These are phyloP conservation scores for Xyliphius kryptos DNA, from an alignment of 2,113 vertebrate genomes.

Conservation along the genomic window DNA sequence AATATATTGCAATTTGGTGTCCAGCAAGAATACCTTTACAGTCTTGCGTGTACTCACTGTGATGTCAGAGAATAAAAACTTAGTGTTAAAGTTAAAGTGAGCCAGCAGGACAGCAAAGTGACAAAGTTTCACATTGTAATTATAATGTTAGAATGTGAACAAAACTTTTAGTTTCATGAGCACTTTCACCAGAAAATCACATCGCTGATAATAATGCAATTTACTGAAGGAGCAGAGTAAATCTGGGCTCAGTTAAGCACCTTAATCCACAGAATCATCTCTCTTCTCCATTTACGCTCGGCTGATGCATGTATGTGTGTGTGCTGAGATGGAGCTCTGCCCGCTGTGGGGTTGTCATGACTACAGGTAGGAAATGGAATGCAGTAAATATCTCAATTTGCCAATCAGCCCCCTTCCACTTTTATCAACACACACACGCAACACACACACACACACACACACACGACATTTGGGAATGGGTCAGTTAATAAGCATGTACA, in stretches of 20 bases:
- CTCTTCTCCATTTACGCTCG: constrained; percentile 15
- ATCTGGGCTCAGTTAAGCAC: constrained; percentile 22
- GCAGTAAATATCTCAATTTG: constrained; percentile 64
- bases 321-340: constrained; percentile 61
- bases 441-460: constrained; percentile 32
- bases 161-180: not conserved
- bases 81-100: no score
- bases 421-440: constrained; percentile 33
- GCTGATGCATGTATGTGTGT: constrained; percentile 27
- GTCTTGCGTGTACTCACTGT: no score
- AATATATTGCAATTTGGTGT: no score
- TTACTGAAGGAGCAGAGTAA: not conserved
- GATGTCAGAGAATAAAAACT: no score
- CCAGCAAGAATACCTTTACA: no score
- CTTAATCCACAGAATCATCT: constrained; percentile 28
- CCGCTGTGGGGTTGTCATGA: constrained; percentile 63
- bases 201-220: constrained; percentile 1
- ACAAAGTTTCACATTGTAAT: not conserved
- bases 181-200: not conserved
- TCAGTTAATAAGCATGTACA: no score
- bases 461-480: no score
- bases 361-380: constrained; percentile 60
- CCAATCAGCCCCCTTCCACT: constrained; percentile 51
- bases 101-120: not conserved
- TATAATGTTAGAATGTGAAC: not conserved